phyloP scores from a whole-genome alignment of 2,113 vertebrate genomes.

The Laticauda colubrina region DNA sequence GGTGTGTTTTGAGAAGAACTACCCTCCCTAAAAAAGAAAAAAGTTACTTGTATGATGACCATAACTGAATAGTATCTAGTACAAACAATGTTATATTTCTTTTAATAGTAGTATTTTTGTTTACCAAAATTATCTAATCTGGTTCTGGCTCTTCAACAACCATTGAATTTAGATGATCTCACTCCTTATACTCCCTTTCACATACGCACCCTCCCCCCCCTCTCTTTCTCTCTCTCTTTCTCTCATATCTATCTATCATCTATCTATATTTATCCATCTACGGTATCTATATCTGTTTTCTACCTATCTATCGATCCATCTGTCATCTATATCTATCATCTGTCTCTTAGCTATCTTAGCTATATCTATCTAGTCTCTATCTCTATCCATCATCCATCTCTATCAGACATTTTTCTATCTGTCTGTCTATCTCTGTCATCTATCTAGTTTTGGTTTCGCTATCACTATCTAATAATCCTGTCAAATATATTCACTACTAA shows the following conservation, averaged over 20 bases:
- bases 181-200: neutral
- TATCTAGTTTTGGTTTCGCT: neutral
- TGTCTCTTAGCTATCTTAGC: neutral
- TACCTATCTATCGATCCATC: neutral
- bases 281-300: too few relatives aligned
- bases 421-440: neutral
- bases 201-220: neutral
- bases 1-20: slow-evolving; percentile 24
- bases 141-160: neutral
- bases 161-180: neutral
- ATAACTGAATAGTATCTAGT: slow-evolving; percentile 63
- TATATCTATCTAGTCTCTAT: neutral
- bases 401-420: neutral
- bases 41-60: slow-evolving; percentile 52
- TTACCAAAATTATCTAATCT: slow-evolving; percentile 57
- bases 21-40: neutral
- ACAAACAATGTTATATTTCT: slow-evolving; percentile 49
- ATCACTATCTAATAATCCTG: neutral
- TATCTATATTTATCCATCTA: neutral
- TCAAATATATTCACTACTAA: neutral
- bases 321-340: neutral
- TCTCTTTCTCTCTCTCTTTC: neutral
- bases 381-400: neutral
- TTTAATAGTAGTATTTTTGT: slow-evolving; percentile 56
- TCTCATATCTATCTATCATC: neutral